Base-by-base conservation (phyloP, 2,888 invertebrate species). In the Parnassius orleans region DNA sequence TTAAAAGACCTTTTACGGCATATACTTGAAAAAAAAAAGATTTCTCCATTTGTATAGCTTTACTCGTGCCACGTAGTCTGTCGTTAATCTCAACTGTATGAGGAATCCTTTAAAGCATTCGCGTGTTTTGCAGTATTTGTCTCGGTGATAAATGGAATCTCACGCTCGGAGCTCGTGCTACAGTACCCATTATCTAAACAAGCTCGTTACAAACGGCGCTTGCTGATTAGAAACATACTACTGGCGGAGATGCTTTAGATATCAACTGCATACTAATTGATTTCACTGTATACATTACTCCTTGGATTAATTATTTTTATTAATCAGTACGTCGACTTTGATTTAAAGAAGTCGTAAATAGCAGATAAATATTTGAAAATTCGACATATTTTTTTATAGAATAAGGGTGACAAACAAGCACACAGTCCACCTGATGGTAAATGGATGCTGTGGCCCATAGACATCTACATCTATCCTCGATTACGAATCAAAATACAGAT, bases 151-250 rank as follows among this genome's bases (percentile, higher is more conserved):
- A 62, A 62, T 57, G 62, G 42, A 57, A 57, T 57, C 57, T 57
- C 57, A 53, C 57, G 57, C 57, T 24, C 53, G 43, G 15, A 43
- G 50, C 48, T 52, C 61, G 46, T 46, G 44, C 15, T 43, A 24
- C 48, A n/a, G n/a, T 14, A 14, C 44, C 47, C 47, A 15, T 47
- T 62, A 53, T 57, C 47, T 62, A 62, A 62, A 57, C 62, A 62
- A 53, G 53, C 53, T 53, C 57, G 62, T 57, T 53, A 57, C 48
- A 53, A 62, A 62, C 48, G 15, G 50, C 57, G 46, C 43, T 62
- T 44, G 53, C 57, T 62, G 62, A 62, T 62, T 62, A 62, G 57
- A 43, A 48, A 62, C 57, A n/a, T 48, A 62, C 62, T 57, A 62
- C 57, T 11, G 51, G 14, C 5, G 14, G 19, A 52, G 55, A 61